Percentiles rank a stretch among this genome's conserved stretches.
phyloP scores from a whole-genome alignment of 2,888 invertebrate species.

The Mesoligia furuncula region DNA sequence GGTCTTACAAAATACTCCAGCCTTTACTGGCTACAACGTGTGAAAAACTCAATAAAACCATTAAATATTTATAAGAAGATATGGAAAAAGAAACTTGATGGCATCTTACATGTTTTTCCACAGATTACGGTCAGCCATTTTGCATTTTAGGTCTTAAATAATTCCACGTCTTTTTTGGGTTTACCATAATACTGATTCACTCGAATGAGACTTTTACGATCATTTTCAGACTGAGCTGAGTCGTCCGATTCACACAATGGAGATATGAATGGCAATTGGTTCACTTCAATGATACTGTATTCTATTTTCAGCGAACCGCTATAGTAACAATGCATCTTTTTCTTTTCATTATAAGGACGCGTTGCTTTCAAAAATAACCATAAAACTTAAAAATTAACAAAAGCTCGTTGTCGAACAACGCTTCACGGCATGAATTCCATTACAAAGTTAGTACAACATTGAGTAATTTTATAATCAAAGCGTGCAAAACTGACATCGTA shows the following conservation, averaged over 20 bases:
- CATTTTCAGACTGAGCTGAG: neutral
- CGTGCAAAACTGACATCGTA: conserved; percentile 77
- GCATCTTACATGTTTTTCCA: neutral
- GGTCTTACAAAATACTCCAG: conserved; percentile 11
- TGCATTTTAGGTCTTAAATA: neutral
- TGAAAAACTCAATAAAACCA: neutral
- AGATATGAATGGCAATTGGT: neutral
- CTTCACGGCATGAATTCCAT: conserved; percentile 71
- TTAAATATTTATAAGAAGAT: neutral
- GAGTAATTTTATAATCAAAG: conserved; percentile 80
- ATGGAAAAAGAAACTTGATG: neutral
- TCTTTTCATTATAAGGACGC: neutral
- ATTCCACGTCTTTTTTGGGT: neutral
- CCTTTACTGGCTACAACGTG: neutral
- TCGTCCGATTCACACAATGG: neutral
- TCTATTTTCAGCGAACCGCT: neutral
- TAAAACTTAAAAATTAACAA: conserved; percentile 56
- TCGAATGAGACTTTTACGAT: neutral
- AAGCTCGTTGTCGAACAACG: conserved; percentile 65
- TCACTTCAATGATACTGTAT: neutral
- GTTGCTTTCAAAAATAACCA: conserved; percentile 32
- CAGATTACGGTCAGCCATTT: neutral
- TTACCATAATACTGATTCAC: neutral
- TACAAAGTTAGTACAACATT: conserved; percentile 74
- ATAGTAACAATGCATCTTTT: neutral